Evolutionary conservation across 2,797 vertebrate genomes (phyloP).

Genomic region (Anguilla obscura): DNA sequence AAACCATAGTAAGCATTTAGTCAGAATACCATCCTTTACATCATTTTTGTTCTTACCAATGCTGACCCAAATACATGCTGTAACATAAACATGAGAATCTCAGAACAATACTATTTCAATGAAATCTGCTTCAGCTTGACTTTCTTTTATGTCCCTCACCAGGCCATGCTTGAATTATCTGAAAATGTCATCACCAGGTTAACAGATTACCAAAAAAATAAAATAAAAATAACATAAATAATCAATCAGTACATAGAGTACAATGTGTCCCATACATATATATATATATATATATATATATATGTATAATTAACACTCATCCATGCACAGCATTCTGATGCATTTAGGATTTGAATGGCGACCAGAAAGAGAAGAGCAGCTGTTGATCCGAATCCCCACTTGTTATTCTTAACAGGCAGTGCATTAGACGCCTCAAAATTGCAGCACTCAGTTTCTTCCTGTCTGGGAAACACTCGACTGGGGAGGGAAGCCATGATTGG

Average conservation of each 20-base stretch:
- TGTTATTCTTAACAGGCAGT: conserved; percentile 26
- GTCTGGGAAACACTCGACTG: conserved; percentile 57
- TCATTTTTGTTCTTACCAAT: conserved; percentile 45
- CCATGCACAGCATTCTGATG: not conserved
- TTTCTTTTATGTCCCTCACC: too few species aligned
- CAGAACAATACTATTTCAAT: too few species aligned
- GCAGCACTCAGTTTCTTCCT: conserved; percentile 61
- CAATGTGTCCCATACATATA: too few species aligned
- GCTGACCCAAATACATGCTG: conserved; percentile 60
- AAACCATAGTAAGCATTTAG: not conserved
- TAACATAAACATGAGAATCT: too few species aligned
- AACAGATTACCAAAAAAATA: conserved; percentile 56
- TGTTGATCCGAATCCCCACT: not conserved
- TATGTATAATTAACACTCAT: too few species aligned
- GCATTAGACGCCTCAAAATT: conserved; percentile 25
- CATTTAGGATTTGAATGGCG: not conserved
- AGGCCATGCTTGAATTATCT: too few species aligned
- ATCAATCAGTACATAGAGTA: too few species aligned
- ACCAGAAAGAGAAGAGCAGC: conserved; percentile 12
- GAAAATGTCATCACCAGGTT: conserved; percentile 70
- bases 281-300: too few species aligned
- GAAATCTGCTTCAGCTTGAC: too few species aligned
- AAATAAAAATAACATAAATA: not conserved
- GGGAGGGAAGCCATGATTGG: conserved; percentile 61
- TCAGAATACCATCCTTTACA: not conserved